Evolutionary conservation across 2,888 invertebrate species (phyloP).

Genomic region (Anoplius nigerrimus): DNA sequence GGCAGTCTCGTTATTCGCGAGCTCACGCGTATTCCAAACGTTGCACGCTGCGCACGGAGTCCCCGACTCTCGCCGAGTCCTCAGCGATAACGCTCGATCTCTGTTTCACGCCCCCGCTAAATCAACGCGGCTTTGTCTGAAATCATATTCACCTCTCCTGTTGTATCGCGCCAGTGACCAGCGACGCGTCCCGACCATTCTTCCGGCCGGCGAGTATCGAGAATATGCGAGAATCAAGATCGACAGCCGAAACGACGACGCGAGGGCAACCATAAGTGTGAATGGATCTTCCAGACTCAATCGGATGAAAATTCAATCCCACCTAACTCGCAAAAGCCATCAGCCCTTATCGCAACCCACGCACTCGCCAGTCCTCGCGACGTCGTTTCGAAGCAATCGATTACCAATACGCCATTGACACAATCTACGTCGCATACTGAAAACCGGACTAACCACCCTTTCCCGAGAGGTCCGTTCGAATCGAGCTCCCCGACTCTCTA

Average conservation of each 20-base stretch:
- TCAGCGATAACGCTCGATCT: background rate
- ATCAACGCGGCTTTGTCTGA: conserved; percentile 67
- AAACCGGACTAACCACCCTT: too few species aligned
- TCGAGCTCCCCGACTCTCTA: too few species aligned
- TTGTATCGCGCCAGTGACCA: background rate
- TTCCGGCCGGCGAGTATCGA: too few species aligned
- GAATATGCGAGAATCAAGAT: too few species aligned
- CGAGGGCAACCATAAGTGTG: conserved; percentile 12
- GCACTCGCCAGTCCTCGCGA: too few species aligned
- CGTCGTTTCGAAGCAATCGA: too few species aligned
- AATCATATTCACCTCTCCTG: conserved; percentile 44
- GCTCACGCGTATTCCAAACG: conserved; percentile 9
- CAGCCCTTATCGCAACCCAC: too few species aligned
- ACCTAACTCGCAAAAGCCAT: background rate
- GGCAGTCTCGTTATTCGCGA: background rate
- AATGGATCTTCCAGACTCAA: conserved; percentile 22
- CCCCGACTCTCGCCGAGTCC: conserved; percentile 10
- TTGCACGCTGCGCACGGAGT: conserved; percentile 7
- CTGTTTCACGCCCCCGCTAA: conserved; percentile 20
- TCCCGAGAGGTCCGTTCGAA: too few species aligned
- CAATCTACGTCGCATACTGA: background rate
- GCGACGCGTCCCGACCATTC: too few species aligned
- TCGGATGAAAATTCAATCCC: background rate
- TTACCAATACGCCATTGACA: too few species aligned
- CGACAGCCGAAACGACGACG: too few species aligned